Evolutionary conservation across 2,888 invertebrate species (phyloP), one percentile per base, ranked within the genome.

Genomic region (Stramonita haemastoma): DNA sequence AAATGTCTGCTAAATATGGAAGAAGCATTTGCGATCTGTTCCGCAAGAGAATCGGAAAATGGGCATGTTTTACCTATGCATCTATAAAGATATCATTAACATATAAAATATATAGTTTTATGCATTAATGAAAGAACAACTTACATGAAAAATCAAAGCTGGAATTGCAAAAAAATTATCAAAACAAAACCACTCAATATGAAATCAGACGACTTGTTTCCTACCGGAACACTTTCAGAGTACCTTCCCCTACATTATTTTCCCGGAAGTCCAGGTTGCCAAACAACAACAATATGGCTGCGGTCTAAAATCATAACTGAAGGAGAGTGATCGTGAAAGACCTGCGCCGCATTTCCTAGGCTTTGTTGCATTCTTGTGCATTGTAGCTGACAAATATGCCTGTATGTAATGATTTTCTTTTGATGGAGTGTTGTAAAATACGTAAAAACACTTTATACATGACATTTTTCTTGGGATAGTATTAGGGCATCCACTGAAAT

Each of bases 251-350:
- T 86, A 57, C 8, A 22, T 4, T 34, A 6, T 57, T 32, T 86
- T 66, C 29, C 86, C 86, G 86, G 86, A 86, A 86, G 86, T 86
- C 0, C 13, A 34, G 86, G 92, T 92, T 91, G 92, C 91, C 91
- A 92, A 90, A 91, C 90, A 87, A 91, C 92, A 91, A 92, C 92
- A 92, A 92, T 86, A 93, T 93, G 93, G 93, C 92, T 89, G 90
- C 89, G 29, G 57, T 73, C 46, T 88, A 56, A 86, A 32, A 32
- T 32, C 5, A n/a, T 0, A 22, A 66, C 34, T 22, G 79, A 79
- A 34, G 26, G 13, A 22, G 11, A 26, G 19, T 46, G 46, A 83
- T 13, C 81, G 81, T 19, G 22, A 83, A 36, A 22, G 22, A 83
- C 4, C 36, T 13, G 46, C 11, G 81, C 26, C 17, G 81, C 19